These are phyloP conservation scores for Catocala sponsa DNA, from an alignment of 2,888 invertebrate species.

Conservation along the genomic window DNA sequence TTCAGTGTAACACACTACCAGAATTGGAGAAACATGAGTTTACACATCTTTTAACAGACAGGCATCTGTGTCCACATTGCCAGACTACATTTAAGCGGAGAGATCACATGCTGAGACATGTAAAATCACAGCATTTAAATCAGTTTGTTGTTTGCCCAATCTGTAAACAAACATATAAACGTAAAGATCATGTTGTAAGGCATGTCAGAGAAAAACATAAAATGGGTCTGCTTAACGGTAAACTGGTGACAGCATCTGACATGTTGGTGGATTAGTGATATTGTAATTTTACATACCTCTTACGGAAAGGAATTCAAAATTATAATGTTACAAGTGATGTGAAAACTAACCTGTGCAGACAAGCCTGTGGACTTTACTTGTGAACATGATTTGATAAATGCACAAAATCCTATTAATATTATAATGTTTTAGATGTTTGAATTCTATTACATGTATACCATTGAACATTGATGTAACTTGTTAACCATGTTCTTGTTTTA, in stretches of 20 bases:
- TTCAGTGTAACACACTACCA: conserved; percentile 47
- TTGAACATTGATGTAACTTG: too few species aligned
- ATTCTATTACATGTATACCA: too few species aligned
- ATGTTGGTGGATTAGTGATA: conserved; percentile 23
- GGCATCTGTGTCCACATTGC: conserved; percentile 65
- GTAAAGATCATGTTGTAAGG: conserved; percentile 68
- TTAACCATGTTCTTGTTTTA: too few species aligned
- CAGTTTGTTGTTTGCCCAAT: conserved; percentile 60
- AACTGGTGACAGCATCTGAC: conserved; percentile 55
- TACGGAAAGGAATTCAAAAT: too few species aligned
- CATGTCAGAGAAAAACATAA: conserved; percentile 72
- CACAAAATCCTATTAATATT: too few species aligned
- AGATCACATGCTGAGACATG: conserved; percentile 72
- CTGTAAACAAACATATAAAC: conserved; percentile 64
- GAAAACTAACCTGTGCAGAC: too few species aligned
- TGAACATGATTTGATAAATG: too few species aligned
- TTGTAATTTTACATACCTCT: too few species aligned
- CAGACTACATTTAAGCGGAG: conserved; percentile 63
- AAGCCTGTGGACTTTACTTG: too few species aligned
- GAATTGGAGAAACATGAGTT: conserved; percentile 59
- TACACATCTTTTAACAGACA: conserved; percentile 49
- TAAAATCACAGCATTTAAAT: conserved; percentile 67
- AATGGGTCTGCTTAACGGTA: conserved; percentile 61
- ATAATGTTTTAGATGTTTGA: too few species aligned
- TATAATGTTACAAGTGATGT: too few species aligned